Percentiles rank a stretch among this genome's conserved stretches.
Evolutionary conservation across 35 echinoderm and acorn worm genomes (phyloP).

Genomic region (Heliocidaris erythrogramma): DNA sequence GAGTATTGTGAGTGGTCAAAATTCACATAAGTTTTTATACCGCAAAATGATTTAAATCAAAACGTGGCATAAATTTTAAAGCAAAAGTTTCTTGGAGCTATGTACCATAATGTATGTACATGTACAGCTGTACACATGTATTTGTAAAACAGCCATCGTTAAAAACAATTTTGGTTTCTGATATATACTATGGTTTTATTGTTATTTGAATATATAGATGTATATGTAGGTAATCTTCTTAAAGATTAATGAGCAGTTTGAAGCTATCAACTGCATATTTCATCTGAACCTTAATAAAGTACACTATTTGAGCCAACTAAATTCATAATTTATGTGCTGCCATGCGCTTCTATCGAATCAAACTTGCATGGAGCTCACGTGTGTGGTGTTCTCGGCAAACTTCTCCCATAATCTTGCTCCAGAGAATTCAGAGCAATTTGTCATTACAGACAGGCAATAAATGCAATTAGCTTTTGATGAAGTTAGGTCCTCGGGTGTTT

Average conservation of each 20-base stretch:
- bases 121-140: not conserved
- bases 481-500: not conserved
- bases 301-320: not conserved
- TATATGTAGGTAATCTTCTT: not conserved
- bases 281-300: not conserved
- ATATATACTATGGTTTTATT: not conserved
- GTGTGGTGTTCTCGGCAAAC: not conserved
- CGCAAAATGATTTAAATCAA: too few relatives aligned
- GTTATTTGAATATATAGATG: not conserved
- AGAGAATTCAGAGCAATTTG: not conserved
- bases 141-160: not conserved
- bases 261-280: not conserved
- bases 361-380: not conserved
- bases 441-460: not conserved
- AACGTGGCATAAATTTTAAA: too few relatives aligned
- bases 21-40: too few relatives aligned
- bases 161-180: not conserved
- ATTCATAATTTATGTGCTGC: not conserved
- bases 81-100: not conserved
- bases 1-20: too few relatives aligned
- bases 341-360: not conserved
- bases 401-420: not conserved
- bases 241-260: not conserved
- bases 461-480: conserved; percentile 13
- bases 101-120: too few relatives aligned